Conservation (phyloP, 2,113 vertebrate genomes). For the Scortum barcoo region DNA sequence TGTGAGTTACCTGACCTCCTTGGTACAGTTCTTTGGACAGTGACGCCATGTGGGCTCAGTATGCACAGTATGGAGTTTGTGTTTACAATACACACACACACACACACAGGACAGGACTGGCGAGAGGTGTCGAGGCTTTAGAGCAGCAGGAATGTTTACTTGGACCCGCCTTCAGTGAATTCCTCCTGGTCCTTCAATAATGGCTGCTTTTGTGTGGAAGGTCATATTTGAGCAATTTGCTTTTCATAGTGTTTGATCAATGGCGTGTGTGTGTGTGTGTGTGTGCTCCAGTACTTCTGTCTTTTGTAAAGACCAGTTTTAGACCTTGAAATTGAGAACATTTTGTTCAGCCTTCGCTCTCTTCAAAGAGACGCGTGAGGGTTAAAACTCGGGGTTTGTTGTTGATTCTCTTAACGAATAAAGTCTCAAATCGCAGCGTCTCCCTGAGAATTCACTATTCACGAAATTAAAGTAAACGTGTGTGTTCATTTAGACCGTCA, state of each 20-base stretch:
- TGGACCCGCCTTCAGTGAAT: slow-evolving; percentile 60
- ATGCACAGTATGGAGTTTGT: slow-evolving; percentile 47
- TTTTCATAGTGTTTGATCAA: slow-evolving; percentile 62
- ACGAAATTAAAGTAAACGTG: slow-evolving; percentile 45
- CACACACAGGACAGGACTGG: slow-evolving; percentile 4
- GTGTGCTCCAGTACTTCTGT: neutral
- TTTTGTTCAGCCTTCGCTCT: slow-evolving; percentile 1
- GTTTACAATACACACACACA: slow-evolving; percentile 54
- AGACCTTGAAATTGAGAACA: slow-evolving; percentile 16
- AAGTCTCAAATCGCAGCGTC: slow-evolving; percentile 18
- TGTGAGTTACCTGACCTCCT: slow-evolving; percentile 63
- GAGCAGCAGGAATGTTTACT: slow-evolving; percentile 74
- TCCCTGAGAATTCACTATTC: slow-evolving; percentile 33
- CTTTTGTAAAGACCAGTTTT: slow-evolving; percentile 8
- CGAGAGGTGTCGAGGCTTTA: slow-evolving; percentile 52
- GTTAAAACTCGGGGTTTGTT: neutral
- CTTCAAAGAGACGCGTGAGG: neutral
- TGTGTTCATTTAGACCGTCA: slow-evolving; percentile 12
- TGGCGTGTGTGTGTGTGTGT: slow-evolving; percentile 18
- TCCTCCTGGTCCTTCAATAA: slow-evolving; percentile 64
- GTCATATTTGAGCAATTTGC: slow-evolving; percentile 69
- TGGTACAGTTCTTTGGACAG: slow-evolving; percentile 42
- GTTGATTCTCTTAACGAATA: slow-evolving; percentile 24
- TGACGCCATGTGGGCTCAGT: slow-evolving; percentile 58
- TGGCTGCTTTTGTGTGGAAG: slow-evolving; percentile 68